phyloP scores from a whole-genome alignment of 2,888 invertebrate genomes.

The Cheiracanthium punctorium region DNA sequence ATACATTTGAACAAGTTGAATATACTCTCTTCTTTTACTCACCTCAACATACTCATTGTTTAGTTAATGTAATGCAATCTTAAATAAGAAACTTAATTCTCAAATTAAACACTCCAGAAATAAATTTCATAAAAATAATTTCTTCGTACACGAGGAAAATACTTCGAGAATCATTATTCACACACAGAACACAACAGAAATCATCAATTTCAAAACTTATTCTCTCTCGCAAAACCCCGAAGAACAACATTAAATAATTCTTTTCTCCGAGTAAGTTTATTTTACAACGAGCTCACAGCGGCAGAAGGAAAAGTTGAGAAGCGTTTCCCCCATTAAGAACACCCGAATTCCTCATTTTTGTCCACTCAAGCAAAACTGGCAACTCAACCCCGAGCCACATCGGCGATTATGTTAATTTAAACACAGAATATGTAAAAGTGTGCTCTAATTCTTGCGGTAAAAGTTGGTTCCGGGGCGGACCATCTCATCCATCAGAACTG shows the following conservation, averaged over 20 bases:
- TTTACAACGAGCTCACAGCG: background rate
- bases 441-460: background rate
- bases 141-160: too few species aligned
- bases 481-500: constrained; percentile 1
- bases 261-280: background rate
- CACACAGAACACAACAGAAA: too few species aligned
- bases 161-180: too few species aligned
- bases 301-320: background rate
- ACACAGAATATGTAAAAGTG: constrained; percentile 14
- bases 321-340: background rate
- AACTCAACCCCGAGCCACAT: constrained; percentile 37
- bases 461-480: background rate
- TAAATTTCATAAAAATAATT: too few species aligned
- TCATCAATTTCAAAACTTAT: background rate
- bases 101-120: too few species aligned
- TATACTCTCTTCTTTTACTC: too few species aligned
- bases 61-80: too few species aligned
- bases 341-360: background rate
- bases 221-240: background rate
- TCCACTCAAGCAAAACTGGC: constrained; percentile 46
- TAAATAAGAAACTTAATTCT: too few species aligned
- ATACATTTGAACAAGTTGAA: too few species aligned
- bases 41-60: too few species aligned
- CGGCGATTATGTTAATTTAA: constrained; percentile 65
- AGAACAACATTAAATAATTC: background rate